Conservation (phyloP, 1,140 invertebrate genomes). For the Caenorhabditis brenneri region DNA sequence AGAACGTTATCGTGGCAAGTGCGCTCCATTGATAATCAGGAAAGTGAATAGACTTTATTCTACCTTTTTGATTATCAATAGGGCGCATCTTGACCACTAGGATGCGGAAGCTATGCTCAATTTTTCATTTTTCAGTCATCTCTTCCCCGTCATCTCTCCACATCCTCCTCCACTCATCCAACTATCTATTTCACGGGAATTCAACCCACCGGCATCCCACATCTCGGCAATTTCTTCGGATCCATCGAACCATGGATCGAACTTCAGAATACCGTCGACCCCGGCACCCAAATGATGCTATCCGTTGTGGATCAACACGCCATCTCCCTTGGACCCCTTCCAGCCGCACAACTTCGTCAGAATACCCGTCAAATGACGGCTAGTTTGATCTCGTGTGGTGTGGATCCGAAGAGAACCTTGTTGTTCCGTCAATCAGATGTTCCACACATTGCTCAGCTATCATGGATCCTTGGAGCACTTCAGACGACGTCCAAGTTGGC, state of each 20-base stretch:
- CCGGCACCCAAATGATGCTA: conserved; percentile 75
- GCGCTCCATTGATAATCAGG: too few species aligned
- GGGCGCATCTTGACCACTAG: background rate
- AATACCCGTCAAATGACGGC: conserved; percentile 83
- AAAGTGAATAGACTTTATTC: too few species aligned
- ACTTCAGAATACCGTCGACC: conserved; percentile 77
- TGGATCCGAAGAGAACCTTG: conserved; percentile 82
- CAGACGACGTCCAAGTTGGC: conserved; percentile 83
- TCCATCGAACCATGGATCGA: conserved; percentile 85
- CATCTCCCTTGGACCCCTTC: conserved; percentile 84
- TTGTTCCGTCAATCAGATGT: conserved; percentile 85
- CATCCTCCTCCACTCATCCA: background rate
- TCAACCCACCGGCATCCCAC: conserved; percentile 90
- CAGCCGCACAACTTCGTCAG: conserved; percentile 72
- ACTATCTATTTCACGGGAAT: conserved; percentile 83
- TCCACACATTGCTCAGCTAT: conserved; percentile 82
- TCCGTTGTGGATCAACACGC: conserved; percentile 94
- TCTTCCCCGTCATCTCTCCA: background rate
- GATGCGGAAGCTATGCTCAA: too few species aligned
- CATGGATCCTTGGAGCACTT: conserved; percentile 86
- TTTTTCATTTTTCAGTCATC: background rate
- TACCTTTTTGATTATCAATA: background rate
- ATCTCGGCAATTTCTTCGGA: conserved; percentile 96
- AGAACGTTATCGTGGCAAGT: too few species aligned
- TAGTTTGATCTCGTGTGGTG: conserved; percentile 86